Evolutionary conservation across 1,140 invertebrate species (phyloP).

Genomic region (Seison nebaliae): DNA sequence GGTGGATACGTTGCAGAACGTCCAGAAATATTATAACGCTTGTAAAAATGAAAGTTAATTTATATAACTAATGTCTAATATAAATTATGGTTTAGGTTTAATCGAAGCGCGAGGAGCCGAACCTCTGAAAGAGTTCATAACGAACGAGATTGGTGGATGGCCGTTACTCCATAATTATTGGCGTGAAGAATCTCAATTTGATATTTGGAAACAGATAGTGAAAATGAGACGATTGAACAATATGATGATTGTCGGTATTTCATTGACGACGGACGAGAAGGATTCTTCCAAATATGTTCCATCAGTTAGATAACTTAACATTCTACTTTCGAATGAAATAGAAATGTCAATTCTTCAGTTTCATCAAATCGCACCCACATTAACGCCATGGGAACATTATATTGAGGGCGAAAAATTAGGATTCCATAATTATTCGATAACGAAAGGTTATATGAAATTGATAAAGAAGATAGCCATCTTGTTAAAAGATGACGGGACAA

Average conservation of each 20-base stretch:
- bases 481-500: not conserved
- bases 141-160: slow-evolving; percentile 52
- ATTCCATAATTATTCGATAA: too few relatives aligned
- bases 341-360: too few relatives aligned
- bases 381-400: too few relatives aligned
- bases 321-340: too few relatives aligned
- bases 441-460: too few relatives aligned
- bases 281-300: slow-evolving; percentile 58
- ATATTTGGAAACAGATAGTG: slow-evolving; percentile 46
- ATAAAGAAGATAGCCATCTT: slow-evolving; percentile 6
- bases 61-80: not conserved
- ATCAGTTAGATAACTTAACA: too few relatives aligned
- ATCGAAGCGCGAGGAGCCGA: slow-evolving; percentile 38
- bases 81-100: slow-evolving; percentile 16
- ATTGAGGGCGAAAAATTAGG: too few relatives aligned
- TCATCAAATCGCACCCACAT: too few relatives aligned
- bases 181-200: slow-evolving; percentile 34
- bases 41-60: slow-evolving; percentile 48
- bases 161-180: slow-evolving; percentile 39
- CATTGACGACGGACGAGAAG: slow-evolving; percentile 59
- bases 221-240: slow-evolving; percentile 51
- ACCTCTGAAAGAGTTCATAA: slow-evolving; percentile 39
- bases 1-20: slow-evolving; percentile 31
- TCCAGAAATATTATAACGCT: slow-evolving; percentile 48
- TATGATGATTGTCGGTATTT: slow-evolving; percentile 41